Conservation (phyloP, 2,797 vertebrate genomes). For the Gallirallus australis region DNA sequence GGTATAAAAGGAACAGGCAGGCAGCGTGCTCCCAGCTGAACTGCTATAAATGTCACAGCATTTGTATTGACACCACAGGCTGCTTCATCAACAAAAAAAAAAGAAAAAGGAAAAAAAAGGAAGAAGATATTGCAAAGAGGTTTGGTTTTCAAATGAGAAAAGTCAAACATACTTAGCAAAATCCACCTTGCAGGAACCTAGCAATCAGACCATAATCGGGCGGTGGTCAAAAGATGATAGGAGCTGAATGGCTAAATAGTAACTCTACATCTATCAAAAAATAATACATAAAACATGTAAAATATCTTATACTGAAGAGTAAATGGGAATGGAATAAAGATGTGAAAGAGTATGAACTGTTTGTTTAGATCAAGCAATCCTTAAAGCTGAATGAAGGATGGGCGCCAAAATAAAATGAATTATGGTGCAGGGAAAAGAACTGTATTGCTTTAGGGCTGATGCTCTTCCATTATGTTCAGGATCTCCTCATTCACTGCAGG, state of each 20-base stretch:
- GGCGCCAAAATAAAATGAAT: background rate
- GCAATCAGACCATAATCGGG: background rate
- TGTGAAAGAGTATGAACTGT: background rate
- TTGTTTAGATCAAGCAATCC: background rate
- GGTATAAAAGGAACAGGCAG: conserved; percentile 36
- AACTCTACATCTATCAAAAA: background rate
- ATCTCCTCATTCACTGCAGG: background rate
- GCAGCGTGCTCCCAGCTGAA: conserved; percentile 31
- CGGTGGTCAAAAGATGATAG: background rate
- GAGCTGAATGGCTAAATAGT: background rate
- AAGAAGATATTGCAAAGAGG: background rate
- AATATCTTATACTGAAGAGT: background rate
- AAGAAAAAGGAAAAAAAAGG: background rate
- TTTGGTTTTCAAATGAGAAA: background rate
- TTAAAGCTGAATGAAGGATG: background rate
- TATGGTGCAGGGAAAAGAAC: background rate
- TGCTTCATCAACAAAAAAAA: background rate
- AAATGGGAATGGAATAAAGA: background rate
- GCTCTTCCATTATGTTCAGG: background rate
- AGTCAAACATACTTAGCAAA: background rate
- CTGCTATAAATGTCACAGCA: conserved; percentile 52
- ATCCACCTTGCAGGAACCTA: background rate
- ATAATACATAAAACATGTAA: background rate
- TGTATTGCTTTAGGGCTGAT: background rate
- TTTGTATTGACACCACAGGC: background rate